A percentile compares a stretch with the other conserved stretches of the same genome.
These are phyloP conservation scores for Microplitis demolitor DNA, from an alignment of 1,140 invertebrate species.

Conservation along the genomic window DNA sequence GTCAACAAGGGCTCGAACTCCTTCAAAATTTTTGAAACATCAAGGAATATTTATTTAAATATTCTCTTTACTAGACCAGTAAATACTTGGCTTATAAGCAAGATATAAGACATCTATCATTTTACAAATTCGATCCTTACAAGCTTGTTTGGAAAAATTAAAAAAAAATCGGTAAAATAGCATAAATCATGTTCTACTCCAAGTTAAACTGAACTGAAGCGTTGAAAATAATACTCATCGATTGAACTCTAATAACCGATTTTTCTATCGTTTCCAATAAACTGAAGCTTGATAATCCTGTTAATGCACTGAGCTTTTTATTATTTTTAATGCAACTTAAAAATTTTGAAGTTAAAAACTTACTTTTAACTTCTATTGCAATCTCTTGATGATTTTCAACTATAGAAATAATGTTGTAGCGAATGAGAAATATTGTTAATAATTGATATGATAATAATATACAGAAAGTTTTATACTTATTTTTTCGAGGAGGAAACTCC, in stretches of 20 bases:
- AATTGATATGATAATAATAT: neutral
- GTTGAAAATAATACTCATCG: neutral
- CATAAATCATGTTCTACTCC: constrained; percentile 31
- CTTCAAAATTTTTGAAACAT: constrained; percentile 37
- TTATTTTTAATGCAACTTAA: constrained; percentile 16
- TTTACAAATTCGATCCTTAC: constrained; percentile 26
- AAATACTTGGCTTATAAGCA: constrained; percentile 24
- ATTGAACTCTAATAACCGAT: neutral
- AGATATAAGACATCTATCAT: constrained; percentile 26
- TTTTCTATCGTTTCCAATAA: constrained; percentile 21
- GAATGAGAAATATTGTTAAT: neutral
- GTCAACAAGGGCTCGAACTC: constrained; percentile 36
- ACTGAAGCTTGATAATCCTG: constrained; percentile 16
- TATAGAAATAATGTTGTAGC: too few relatives aligned
- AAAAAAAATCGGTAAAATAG: constrained; percentile 27
- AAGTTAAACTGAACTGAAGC: neutral
- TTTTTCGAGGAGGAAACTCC: constrained; percentile 1
- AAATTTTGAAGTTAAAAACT: neutral
- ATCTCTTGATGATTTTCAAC: neutral
- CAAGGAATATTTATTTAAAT: constrained; percentile 33
- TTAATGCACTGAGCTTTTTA: constrained; percentile 11
- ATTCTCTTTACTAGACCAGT: constrained; percentile 29
- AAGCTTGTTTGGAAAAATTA: constrained; percentile 15
- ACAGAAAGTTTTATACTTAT: neutral
- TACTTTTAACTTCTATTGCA: constrained; percentile 16